Conservation (phyloP, 2,888 invertebrate genomes). For the Cerastis rubricosa region DNA sequence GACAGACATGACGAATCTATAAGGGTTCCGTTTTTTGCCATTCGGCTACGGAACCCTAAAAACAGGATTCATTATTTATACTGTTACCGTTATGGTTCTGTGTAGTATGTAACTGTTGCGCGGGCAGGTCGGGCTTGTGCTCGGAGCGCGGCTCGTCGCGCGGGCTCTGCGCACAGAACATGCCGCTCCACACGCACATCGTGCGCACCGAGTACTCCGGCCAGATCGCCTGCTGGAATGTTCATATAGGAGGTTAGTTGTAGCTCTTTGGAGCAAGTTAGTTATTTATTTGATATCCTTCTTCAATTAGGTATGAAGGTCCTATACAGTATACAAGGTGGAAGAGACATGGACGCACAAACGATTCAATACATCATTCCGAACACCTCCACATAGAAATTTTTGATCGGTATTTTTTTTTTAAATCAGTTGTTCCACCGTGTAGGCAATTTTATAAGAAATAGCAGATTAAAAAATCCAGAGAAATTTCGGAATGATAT, state of each 20-base stretch:
- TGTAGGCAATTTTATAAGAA: no score
- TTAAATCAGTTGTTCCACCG: no score
- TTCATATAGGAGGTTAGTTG: background rate
- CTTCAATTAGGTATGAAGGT: background rate
- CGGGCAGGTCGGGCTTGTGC: constrained; percentile 72
- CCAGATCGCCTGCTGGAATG: constrained; percentile 93
- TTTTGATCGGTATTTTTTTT: no score
- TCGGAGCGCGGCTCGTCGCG: constrained; percentile 71
- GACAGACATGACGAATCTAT: no score
- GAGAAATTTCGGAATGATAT: no score
- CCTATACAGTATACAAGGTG: background rate
- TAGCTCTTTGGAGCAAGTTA: background rate
- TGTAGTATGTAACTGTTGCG: constrained; percentile 48
- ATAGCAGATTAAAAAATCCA: no score
- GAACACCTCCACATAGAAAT: no score
- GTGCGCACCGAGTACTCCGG: constrained; percentile 96
- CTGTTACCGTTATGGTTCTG: constrained; percentile 62
- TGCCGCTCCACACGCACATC: constrained; percentile 95
- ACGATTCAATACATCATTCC: no score
- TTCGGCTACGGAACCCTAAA: no score
- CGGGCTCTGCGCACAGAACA: constrained; percentile 93
- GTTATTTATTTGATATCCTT: background rate
- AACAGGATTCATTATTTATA: background rate
- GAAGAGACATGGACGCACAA: no score
- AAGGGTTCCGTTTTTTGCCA: no score